Evolutionary conservation across 2,888 invertebrate genomes (phyloP).

Genomic region (Leucoma salicis): DNA sequence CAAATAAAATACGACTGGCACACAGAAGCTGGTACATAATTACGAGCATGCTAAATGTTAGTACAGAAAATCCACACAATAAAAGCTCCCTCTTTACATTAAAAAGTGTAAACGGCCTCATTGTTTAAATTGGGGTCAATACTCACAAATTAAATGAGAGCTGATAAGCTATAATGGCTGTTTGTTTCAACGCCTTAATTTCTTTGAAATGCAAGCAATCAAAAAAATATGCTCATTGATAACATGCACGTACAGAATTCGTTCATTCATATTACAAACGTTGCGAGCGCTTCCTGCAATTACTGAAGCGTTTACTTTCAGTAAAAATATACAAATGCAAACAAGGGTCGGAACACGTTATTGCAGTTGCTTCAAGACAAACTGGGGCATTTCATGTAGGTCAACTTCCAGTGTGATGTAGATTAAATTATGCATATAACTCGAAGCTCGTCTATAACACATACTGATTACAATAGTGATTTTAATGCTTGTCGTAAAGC

Average conservation of each 20-base stretch:
- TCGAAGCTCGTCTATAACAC: slow-evolving; percentile 34
- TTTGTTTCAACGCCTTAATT: slow-evolving; percentile 13
- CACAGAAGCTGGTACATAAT: too few species aligned
- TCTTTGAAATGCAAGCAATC: slow-evolving; percentile 22
- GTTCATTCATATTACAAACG: slow-evolving; percentile 22
- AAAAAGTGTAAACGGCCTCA: slow-evolving; percentile 4
- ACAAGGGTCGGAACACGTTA: slow-evolving; percentile 18
- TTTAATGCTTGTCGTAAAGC: too few species aligned
- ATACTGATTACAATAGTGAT: too few species aligned
- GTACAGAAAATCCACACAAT: background rate
- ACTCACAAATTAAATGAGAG: slow-evolving; percentile 9
- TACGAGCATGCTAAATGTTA: too few species aligned
- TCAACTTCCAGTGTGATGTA: slow-evolving; percentile 27
- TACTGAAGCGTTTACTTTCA: slow-evolving; percentile 24
- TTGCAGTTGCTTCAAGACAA: slow-evolving; percentile 26
- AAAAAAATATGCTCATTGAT: slow-evolving; percentile 15
- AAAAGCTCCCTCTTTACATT: slow-evolving; percentile 2
- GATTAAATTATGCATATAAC: slow-evolving; percentile 43
- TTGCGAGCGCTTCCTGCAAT: slow-evolving; percentile 26
- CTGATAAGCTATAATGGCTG: slow-evolving; percentile 11
- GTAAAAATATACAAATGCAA: slow-evolving; percentile 30
- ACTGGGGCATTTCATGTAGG: slow-evolving; percentile 37
- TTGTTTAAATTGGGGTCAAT: slow-evolving; percentile 6
- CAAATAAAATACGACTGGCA: too few species aligned
- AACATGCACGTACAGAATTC: slow-evolving; percentile 17